Evolutionary conservation across 2,888 invertebrate genomes (phyloP).

Genomic region (Aphodius sticticus): DNA sequence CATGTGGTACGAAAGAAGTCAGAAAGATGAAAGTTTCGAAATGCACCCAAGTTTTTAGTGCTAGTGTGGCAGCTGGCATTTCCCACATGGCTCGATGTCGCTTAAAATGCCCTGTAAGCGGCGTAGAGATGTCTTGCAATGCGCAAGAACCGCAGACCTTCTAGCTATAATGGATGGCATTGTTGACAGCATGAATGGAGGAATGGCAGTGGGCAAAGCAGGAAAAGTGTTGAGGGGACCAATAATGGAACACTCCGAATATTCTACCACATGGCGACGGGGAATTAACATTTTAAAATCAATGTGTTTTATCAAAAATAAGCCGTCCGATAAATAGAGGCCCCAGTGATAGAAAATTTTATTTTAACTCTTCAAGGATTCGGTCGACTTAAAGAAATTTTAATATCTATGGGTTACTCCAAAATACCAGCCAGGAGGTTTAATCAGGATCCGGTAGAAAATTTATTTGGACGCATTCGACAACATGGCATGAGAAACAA

Average conservation of each 20-base stretch:
- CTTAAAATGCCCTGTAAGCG: background rate
- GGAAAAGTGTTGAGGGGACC: conserved; percentile 8
- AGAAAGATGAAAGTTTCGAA: conserved; percentile 5
- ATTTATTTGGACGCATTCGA: conserved; percentile 14
- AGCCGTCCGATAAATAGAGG: background rate
- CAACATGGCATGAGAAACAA: background rate
- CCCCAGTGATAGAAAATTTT: background rate
- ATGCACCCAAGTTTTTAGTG: conserved; percentile 11
- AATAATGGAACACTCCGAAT: background rate
- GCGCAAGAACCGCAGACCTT: conserved; percentile 26
- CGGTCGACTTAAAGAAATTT: background rate
- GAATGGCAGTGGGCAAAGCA: background rate
- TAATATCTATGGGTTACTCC: background rate
- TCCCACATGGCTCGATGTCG: background rate
- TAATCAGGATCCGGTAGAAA: conserved; percentile 14
- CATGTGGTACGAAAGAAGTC: background rate
- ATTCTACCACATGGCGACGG: background rate
- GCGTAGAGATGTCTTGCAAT: background rate
- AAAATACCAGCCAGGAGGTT: background rate
- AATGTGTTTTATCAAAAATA: background rate
- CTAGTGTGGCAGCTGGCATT: background rate
- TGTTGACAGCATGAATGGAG: conserved; percentile 27
- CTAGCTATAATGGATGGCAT: conserved; percentile 26
- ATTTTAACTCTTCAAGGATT: background rate
- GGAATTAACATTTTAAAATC: background rate